A percentile compares a stretch with the other conserved stretches of the same genome.
These are phyloP conservation scores for Dryobota labecula DNA, from an alignment of 2,888 invertebrate genomes.

Conservation along the genomic window DNA sequence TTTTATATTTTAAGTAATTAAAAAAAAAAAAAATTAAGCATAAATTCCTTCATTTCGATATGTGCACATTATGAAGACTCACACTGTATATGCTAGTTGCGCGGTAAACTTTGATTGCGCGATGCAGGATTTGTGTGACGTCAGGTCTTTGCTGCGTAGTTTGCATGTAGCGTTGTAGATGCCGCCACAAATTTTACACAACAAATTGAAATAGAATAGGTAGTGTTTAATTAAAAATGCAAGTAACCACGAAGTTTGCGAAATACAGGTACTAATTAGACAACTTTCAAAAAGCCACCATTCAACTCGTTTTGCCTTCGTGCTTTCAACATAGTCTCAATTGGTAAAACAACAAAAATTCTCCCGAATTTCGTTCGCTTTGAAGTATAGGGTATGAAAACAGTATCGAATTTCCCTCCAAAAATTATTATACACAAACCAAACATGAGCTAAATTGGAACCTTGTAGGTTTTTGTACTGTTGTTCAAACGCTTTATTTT, in stretches of 20 bases:
- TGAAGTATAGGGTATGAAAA: constrained; percentile 16
- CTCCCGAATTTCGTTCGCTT: constrained; percentile 24
- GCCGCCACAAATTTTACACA: too few species aligned
- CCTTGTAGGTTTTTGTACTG: not conserved
- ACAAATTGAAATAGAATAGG: too few species aligned
- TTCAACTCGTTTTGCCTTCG: constrained; percentile 6
- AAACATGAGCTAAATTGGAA: constrained; percentile 36
- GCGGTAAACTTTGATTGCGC: too few species aligned
- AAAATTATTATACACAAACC: constrained; percentile 37
- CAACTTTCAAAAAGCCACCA: constrained; percentile 5
- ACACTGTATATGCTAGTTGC: too few species aligned
- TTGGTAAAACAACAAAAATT: constrained; percentile 19
- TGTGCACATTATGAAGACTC: too few species aligned
- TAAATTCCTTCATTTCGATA: too few species aligned
- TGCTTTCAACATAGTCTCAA: constrained; percentile 13
- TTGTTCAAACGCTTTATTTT: too few species aligned
- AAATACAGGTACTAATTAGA: constrained; percentile 23
- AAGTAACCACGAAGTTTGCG: not conserved
- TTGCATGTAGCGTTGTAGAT: too few species aligned
- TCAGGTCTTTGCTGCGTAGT: too few species aligned
- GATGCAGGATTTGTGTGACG: too few species aligned
- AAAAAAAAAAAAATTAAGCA: too few species aligned
- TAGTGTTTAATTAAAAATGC: constrained; percentile 1
- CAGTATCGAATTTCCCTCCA: constrained; percentile 9
- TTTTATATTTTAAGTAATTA: too few species aligned